Evolutionary conservation across 2,797 vertebrate genomes (phyloP), one percentile per base, ranked within the genome.

Genomic region (Nyctibius grandis): DNA sequence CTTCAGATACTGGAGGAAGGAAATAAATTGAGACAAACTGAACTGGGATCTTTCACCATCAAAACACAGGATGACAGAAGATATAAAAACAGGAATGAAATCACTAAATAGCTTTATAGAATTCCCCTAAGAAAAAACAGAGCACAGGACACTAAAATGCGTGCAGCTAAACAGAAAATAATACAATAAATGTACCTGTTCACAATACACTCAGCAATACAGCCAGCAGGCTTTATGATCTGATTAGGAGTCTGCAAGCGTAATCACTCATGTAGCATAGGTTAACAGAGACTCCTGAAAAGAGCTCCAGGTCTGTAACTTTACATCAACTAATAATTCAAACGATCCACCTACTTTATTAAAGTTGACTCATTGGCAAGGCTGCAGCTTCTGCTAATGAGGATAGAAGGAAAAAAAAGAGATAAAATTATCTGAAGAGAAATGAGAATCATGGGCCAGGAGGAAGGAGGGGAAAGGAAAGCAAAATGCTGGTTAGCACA

Each of bases 271-370:
- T 1, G 3, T 6, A 38, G 48, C 50, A 79, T 2, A 88, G 79
- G 79, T 80, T 92, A 95, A 92, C 65, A 54, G 67, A 67, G 54
- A 61, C 38, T 74, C 65, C 69, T 26, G 38, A 44, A 57, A 93
- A 86, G 81, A 88, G 56, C 65, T 89, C 36, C 36, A 78, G 64
- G 84, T 59, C 91, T 86, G 45, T 67, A 88, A 64, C 86, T 97
- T 88, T 68, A 89, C 79, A 93, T 89, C 38, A 95, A 79, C 65
- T 88, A 85, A 87, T 89, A 93, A 92, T 92, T 93, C 67, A 94
- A 96, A 88, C 15, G 33, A 93, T 70, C 82, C 83, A 92, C 74
- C 72, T 79, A 26, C 56, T 96, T 96, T 89, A 91, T 93, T 94
- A 87, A 93, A 91, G 70, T 15, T 89, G 85, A 69, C 67, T 95